Conservation (phyloP, 2,113 vertebrate species). For the Motacilla alba region DNA sequence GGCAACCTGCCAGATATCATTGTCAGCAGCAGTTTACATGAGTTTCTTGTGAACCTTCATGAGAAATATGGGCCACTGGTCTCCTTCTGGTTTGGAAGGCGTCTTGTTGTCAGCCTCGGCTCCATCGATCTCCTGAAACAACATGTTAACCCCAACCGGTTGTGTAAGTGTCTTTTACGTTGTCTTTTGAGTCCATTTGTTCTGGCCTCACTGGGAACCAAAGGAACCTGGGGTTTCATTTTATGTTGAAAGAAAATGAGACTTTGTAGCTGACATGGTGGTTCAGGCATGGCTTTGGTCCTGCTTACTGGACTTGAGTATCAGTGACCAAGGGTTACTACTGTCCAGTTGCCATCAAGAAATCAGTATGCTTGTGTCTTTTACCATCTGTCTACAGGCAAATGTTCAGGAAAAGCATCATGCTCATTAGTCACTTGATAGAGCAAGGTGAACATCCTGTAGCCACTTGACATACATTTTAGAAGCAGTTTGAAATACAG, state of each 20-base stretch:
- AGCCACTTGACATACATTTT: neutral
- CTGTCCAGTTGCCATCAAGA: neutral
- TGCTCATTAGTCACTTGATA: neutral
- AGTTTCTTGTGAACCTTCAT: constrained; percentile 89
- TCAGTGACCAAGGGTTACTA: neutral
- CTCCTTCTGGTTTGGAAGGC: constrained; percentile 94
- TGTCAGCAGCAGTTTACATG: constrained; percentile 86
- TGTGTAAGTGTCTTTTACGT: constrained; percentile 75
- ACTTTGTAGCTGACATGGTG: neutral
- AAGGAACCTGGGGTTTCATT: neutral
- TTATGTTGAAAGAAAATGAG: neutral
- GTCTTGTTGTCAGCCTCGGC: constrained; percentile 91
- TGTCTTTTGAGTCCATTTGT: neutral
- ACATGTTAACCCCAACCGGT: constrained; percentile 91
- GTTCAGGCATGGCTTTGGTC: neutral
- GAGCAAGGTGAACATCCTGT: neutral
- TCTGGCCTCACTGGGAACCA: neutral
- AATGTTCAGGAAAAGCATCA: neutral
- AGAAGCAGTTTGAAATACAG: neutral
- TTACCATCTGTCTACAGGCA: neutral
- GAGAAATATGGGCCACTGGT: constrained; percentile 86
- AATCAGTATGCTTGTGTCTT: neutral
- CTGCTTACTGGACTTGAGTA: neutral
- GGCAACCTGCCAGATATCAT: constrained; percentile 94
- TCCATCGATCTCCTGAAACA: constrained; percentile 83